Conservation (phyloP, 2,797 vertebrate genomes). For the Myotis pilosus region DNA sequence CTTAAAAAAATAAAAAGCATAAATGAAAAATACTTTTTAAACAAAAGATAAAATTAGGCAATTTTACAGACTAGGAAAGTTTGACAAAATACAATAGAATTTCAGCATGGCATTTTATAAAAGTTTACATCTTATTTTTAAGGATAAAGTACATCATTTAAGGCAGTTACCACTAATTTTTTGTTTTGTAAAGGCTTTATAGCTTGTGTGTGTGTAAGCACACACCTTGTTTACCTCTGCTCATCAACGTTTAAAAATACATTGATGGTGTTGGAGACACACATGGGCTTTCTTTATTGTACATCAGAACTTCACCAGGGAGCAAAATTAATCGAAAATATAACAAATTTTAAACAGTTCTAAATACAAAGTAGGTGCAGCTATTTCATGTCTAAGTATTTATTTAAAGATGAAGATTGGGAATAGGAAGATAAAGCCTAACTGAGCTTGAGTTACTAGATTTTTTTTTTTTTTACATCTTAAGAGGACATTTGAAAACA, state of each 20-base stretch:
- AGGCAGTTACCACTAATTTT: conserved; percentile 64
- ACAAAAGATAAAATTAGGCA: conserved; percentile 48
- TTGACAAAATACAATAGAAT: conserved; percentile 60
- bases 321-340: conserved; percentile 76
- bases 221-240: conserved; percentile 74
- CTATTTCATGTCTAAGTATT: conserved; percentile 80
- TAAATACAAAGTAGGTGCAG: conserved; percentile 78
- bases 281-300: conserved; percentile 73
- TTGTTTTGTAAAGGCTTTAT: conserved; percentile 74
- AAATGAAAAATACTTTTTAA: not conserved
- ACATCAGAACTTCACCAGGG: conserved; percentile 78
- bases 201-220: conserved; percentile 71
- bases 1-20: conserved; percentile 6
- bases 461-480: conserved; percentile 74
- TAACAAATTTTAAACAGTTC: conserved; percentile 80
- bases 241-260: conserved; percentile 77
- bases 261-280: conserved; percentile 55
- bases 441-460: conserved; percentile 82
- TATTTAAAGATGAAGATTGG: conserved; percentile 81
- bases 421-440: conserved; percentile 48
- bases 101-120: conserved; percentile 65
- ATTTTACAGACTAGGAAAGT: conserved; percentile 58
- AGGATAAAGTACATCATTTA: conserved; percentile 36
- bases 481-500: conserved; percentile 84
- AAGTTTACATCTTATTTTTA: conserved; percentile 61